These are phyloP conservation scores for Uropetala carovei DNA, from an alignment of 2,888 invertebrate species.

Conservation along the genomic window DNA sequence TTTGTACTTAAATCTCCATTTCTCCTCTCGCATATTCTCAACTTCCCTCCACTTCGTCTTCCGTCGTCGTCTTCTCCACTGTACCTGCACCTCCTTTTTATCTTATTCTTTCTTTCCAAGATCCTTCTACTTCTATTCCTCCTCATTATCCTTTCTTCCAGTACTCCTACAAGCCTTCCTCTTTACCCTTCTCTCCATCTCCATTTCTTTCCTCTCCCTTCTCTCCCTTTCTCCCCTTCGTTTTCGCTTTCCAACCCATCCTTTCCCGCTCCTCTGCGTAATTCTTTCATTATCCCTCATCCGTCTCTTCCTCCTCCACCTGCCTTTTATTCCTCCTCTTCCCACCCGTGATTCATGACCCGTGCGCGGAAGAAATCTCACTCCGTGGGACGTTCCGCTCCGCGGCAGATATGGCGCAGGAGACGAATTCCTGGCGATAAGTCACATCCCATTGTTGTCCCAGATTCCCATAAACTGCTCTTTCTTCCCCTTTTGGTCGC, in stretches of 20 bases:
- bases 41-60: no score
- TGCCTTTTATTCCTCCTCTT: neutral
- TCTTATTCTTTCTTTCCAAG: no score
- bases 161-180: neutral
- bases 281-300: neutral
- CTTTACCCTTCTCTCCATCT: no score
- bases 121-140: neutral
- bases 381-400: conserved; percentile 41
- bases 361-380: conserved; percentile 26
- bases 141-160: neutral
- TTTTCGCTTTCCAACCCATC: neutral
- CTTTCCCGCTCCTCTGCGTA: neutral
- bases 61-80: no score
- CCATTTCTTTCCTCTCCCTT: neutral
- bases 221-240: neutral
- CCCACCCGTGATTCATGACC: conserved; percentile 14
- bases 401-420: conserved; percentile 56
- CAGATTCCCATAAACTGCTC: conserved; percentile 49
- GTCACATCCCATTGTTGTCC: conserved; percentile 63
- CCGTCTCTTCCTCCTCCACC: neutral
- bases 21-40: no score
- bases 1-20: no score
- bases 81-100: no score
- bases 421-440: conserved; percentile 54
- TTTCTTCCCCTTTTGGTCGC: neutral